A percentile compares a stretch with the other conserved stretches of the same genome.
phyloP scores from a whole-genome alignment of 2,797 vertebrate species.

The Hybognathus amarus region DNA sequence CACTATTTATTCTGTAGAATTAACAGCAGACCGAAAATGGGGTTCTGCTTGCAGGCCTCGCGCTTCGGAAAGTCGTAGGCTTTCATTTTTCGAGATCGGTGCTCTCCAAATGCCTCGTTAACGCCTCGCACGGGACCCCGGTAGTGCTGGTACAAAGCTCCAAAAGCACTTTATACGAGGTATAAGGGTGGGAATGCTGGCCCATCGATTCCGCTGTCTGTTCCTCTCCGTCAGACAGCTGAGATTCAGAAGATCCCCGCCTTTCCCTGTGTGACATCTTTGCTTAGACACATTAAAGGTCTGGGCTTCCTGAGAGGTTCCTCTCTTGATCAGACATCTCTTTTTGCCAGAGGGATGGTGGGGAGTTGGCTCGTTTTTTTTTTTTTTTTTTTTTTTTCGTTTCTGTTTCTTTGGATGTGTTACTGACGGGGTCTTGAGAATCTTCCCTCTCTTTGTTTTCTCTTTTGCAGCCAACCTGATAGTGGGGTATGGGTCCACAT shows the following conservation, averaged over 20 bases:
- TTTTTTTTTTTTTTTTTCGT: too few relatives aligned
- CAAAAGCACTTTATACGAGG: constrained; percentile 58
- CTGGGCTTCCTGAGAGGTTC: constrained; percentile 53
- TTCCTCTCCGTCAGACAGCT: constrained; percentile 32
- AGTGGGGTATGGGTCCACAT: constrained; percentile 55
- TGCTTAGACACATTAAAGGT: constrained; percentile 37
- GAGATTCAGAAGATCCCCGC: constrained; percentile 33
- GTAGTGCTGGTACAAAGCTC: constrained; percentile 58
- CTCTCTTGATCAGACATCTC: constrained; percentile 72
- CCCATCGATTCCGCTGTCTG: constrained; percentile 56
- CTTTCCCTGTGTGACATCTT: constrained; percentile 40
- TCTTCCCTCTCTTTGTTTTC: background rate
- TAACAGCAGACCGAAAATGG: constrained; percentile 7
- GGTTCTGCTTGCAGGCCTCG: constrained; percentile 22
- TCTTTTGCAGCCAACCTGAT: constrained; percentile 13
- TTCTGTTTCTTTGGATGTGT: constrained; percentile 58
- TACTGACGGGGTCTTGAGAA: constrained; percentile 8
- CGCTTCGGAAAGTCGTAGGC: constrained; percentile 35
- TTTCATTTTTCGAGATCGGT: constrained; percentile 60
- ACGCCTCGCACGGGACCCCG: constrained; percentile 46
- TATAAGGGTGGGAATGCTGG: constrained; percentile 56
- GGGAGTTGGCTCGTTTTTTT: constrained; percentile 63
- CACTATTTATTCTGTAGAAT: background rate
- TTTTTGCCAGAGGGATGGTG: constrained; percentile 72
- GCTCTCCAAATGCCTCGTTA: constrained; percentile 59